phyloP scores from a whole-genome alignment of 1,140 invertebrate genomes.

The Scaptodrosophila lebanonensis region DNA sequence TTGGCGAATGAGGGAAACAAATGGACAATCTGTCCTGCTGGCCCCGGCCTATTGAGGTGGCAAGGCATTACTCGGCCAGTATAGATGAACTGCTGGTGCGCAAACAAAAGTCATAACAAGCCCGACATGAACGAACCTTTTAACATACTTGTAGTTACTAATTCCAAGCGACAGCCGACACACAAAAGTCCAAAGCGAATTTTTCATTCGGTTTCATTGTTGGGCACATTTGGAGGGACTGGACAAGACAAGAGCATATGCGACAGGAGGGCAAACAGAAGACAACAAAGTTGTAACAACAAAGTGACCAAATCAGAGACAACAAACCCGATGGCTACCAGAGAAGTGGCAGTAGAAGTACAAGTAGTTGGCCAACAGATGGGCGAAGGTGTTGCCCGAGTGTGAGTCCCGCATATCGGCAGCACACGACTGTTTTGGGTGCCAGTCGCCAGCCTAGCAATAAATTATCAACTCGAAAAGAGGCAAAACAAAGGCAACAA shows the following conservation, averaged over 20 bases:
- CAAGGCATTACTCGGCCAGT: no score
- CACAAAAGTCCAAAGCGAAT: conserved; percentile 50
- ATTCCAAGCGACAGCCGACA: conserved; percentile 70
- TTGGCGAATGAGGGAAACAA: conserved; percentile 12
- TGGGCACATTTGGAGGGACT: conserved; percentile 17
- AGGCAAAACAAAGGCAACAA: conserved; percentile 62
- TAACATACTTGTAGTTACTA: conserved; percentile 75
- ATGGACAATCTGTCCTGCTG: not conserved
- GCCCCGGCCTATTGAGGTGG: not conserved
- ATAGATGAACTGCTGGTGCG: conserved; percentile 27
- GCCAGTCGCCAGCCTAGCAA: conserved; percentile 63
- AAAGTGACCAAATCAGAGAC: conserved; percentile 60
- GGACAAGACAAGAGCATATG: not conserved
- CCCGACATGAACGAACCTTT: conserved; percentile 72
- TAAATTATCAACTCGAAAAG: conserved; percentile 59
- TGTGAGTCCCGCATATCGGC: conserved; percentile 14
- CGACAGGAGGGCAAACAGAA: not conserved
- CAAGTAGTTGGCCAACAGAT: conserved; percentile 11
- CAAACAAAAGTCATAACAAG: conserved; percentile 69
- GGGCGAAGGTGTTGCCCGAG: conserved; percentile 31
- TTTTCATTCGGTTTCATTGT: conserved; percentile 67
- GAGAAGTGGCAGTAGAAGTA: conserved; percentile 25
- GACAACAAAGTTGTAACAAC: conserved; percentile 64
- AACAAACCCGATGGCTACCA: conserved; percentile 48
- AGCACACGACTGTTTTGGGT: conserved; percentile 48